phyloP scores from a whole-genome alignment of 2,888 invertebrate species.

The Mallateleia sp. region DNA sequence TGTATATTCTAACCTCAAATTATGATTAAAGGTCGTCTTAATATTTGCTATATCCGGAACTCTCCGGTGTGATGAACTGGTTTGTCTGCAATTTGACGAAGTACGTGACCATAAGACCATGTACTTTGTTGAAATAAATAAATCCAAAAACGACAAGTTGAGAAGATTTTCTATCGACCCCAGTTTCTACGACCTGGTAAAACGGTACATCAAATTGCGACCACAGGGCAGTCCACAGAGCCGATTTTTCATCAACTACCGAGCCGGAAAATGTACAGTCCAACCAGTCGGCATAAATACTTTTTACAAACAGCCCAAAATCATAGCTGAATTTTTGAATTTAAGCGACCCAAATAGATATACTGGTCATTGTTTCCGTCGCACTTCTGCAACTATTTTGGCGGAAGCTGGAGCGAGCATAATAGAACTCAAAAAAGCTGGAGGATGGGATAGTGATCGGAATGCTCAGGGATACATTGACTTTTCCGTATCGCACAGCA shows the following conservation, averaged over 20 bases:
- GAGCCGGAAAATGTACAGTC: conserved; percentile 14
- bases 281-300: conserved; percentile 28
- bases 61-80: conserved; percentile 32
- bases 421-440: conserved; percentile 41
- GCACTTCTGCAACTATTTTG: conserved; percentile 21
- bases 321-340: conserved; percentile 21
- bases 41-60: conserved; percentile 36
- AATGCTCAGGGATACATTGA: conserved; percentile 37
- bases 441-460: conserved; percentile 37
- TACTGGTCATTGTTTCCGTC: conserved; percentile 36
- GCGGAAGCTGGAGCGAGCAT: conserved; percentile 31
- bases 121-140: conserved; percentile 25
- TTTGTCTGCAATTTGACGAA: conserved; percentile 20
- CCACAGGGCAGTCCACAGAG: background rate
- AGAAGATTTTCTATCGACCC: conserved; percentile 32
- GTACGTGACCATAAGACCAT: conserved; percentile 11
- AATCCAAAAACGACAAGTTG: conserved; percentile 16
- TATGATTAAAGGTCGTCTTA: conserved; percentile 22
- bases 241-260: conserved; percentile 14
- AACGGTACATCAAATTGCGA: conserved; percentile 29
- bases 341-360: conserved; percentile 8
- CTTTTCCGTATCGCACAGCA: no score
- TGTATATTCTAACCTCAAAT: conserved; percentile 33
- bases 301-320: conserved; percentile 26
- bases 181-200: conserved; percentile 19